Conservation (phyloP, 2,888 invertebrate species). For the Hypomecis atomaria region DNA sequence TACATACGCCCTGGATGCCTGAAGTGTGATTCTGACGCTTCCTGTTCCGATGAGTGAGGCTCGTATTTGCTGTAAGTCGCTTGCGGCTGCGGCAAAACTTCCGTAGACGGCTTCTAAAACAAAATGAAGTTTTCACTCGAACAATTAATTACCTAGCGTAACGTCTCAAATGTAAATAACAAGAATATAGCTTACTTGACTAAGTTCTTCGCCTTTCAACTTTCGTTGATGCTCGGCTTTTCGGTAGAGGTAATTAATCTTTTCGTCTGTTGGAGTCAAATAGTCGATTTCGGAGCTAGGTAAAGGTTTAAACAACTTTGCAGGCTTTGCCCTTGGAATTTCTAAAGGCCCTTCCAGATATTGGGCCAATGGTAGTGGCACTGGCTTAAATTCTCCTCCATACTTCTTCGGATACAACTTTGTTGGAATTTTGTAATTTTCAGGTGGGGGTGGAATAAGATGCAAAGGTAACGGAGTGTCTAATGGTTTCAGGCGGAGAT, state of each 20-base stretch:
- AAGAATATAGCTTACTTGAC: conserved; percentile 50
- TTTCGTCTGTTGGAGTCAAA: conserved; percentile 61
- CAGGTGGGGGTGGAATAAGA: conserved; percentile 64
- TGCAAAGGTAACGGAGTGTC: conserved; percentile 64
- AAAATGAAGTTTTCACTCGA: conserved; percentile 21
- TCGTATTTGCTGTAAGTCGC: conserved; percentile 53
- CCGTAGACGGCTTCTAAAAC: conserved; percentile 37
- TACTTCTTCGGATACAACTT: conserved; percentile 86
- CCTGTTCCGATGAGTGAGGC: conserved; percentile 63
- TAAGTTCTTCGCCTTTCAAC: conserved; percentile 62
- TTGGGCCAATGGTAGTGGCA: conserved; percentile 72
- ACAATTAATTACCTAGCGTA: conserved; percentile 34
- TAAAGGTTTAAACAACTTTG: conserved; percentile 68
- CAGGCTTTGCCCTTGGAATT: conserved; percentile 75
- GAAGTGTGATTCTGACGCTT: conserved; percentile 70
- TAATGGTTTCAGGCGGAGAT: conserved; percentile 48
- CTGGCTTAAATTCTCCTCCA: conserved; percentile 74
- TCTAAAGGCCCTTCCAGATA: conserved; percentile 62
- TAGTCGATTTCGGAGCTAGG: conserved; percentile 60
- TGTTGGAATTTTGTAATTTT: conserved; percentile 75
- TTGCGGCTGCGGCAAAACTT: conserved; percentile 43
- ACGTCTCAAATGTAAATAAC: conserved; percentile 27
- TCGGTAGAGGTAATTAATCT: conserved; percentile 72
- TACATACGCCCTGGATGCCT: conserved; percentile 72
- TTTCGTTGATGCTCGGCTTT: conserved; percentile 82